These are phyloP conservation scores for Tokudaia tokunoshimensis DNA, from an alignment of 2,797 vertebrate species.

Conservation along the genomic window DNA sequence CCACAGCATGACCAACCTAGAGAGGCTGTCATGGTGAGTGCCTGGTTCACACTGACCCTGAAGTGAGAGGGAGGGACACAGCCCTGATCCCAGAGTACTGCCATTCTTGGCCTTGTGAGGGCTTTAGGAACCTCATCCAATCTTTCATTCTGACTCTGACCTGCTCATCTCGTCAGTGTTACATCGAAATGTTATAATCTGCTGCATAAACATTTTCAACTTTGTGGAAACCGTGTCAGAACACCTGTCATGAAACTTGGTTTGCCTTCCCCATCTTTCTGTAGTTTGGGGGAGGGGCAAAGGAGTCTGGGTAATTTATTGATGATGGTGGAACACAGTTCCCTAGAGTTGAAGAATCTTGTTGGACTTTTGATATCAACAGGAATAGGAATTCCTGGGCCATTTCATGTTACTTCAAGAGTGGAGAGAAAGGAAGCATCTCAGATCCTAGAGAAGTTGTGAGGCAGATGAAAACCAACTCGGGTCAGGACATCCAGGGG, in stretches of 20 bases:
- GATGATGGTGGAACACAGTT: not conserved
- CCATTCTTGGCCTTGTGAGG: not conserved
- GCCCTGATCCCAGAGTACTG: not conserved
- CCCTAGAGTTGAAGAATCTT: not conserved
- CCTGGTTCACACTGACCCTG: rapidly evolving
- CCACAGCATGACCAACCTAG: not conserved
- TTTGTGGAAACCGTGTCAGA: not conserved
- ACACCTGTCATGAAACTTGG: conserved; percentile 12
- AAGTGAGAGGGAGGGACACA: not conserved
- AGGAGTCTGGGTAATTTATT: not conserved
- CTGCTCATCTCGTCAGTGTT: conserved; percentile 41
- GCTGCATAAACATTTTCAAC: conserved; percentile 37
- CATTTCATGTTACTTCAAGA: not conserved
- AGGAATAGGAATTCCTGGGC: not conserved
- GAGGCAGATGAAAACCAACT: not conserved
- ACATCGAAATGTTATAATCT: conserved; percentile 67
- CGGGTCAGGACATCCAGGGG: not conserved
- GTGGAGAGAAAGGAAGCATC: not conserved
- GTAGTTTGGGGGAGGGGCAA: not conserved
- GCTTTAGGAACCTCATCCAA: conserved; percentile 36
- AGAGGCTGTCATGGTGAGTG: not conserved
- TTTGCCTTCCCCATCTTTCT: conserved; percentile 9
- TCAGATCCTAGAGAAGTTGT: not conserved
- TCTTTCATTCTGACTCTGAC: conserved; percentile 23
- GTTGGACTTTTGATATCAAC: conserved; percentile 47